Base-by-base conservation (phyloP, 2,113 vertebrate species). In the Psophia crepitans region DNA sequence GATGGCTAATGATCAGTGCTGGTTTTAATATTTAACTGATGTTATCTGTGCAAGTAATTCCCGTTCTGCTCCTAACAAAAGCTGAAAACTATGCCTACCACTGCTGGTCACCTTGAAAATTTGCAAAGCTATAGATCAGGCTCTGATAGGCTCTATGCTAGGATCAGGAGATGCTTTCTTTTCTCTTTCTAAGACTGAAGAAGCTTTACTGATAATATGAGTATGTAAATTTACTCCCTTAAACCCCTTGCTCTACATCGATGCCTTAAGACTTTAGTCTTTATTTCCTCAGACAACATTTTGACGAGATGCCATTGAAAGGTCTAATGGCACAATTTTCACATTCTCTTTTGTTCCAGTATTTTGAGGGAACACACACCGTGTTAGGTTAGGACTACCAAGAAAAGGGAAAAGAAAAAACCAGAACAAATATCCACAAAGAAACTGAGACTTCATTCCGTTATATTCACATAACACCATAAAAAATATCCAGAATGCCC, bases 191-290 rank as follows among this genome's bases (percentile, higher is more conserved):
- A 39, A 39, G 39, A 49, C 32, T 32, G 39, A 48, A 76, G 33
- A 22, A 71, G 5, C 24, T 87, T 20, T 49, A 39, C 8, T 68
- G 27, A 33, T 79, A 75, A 61, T 44, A 65, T 44, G 39, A 70
- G 28, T 15, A 58, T 41, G 9, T 44, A 80, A 26, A 54, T 87
- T 70, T 58, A 60, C 8, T 32, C 20, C 75, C 39, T 4, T 39
- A 65, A 80, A 58, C 1, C 27, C 6, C 14, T 49, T 2, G 0
- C 2, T 12, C 8, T 51, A 5, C 12, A 30, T 4, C 66, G 13
- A 2, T 65, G 8, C 18, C 44, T 79, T 35, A 56, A 76, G 27
- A 71, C 77, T 86, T 79, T 69, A 77, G 14, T 78, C 12, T 21
- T 2, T 66, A 14, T 61, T 86, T 71, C 26, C 32, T 77, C 33